Percentiles rank a stretch among this genome's conserved stretches.
Evolutionary conservation across 2,797 vertebrate genomes (phyloP).

Genomic region (Natrix natrix): DNA sequence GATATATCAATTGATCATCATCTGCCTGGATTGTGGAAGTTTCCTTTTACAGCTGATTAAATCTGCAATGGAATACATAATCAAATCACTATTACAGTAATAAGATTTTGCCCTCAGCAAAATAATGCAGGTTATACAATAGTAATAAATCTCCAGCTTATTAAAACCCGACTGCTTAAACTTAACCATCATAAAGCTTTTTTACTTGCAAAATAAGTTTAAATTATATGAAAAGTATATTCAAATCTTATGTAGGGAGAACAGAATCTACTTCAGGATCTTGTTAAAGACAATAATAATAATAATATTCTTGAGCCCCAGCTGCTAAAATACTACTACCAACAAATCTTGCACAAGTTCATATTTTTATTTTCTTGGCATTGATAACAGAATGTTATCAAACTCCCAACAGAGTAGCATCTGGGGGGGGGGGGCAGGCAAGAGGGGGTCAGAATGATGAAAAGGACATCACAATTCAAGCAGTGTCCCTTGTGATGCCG

Average conservation of each 20-base stretch:
- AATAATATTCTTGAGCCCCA: too few species aligned
- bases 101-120: constrained; percentile 35
- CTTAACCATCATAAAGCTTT: background rate
- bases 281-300: background rate
- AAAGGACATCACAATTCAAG: background rate
- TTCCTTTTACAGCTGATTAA: constrained; percentile 63
- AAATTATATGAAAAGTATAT: background rate
- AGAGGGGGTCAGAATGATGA: background rate
- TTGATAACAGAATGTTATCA: background rate
- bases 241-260: background rate
- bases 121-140: background rate
- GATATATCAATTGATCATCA: constrained; percentile 71
- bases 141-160: background rate
- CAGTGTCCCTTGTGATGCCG: background rate
- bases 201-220: background rate
- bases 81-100: constrained; percentile 38
- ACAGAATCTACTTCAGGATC: background rate
- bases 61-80: constrained; percentile 60
- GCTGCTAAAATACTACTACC: background rate
- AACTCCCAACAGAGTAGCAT: background rate
- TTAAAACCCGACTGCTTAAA: background rate
- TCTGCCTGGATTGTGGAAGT: constrained; percentile 66
- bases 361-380: background rate
- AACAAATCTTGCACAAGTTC: background rate
- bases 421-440: background rate